Conservation (phyloP, 2,797 vertebrate genomes). For the Clamator glandarius region DNA sequence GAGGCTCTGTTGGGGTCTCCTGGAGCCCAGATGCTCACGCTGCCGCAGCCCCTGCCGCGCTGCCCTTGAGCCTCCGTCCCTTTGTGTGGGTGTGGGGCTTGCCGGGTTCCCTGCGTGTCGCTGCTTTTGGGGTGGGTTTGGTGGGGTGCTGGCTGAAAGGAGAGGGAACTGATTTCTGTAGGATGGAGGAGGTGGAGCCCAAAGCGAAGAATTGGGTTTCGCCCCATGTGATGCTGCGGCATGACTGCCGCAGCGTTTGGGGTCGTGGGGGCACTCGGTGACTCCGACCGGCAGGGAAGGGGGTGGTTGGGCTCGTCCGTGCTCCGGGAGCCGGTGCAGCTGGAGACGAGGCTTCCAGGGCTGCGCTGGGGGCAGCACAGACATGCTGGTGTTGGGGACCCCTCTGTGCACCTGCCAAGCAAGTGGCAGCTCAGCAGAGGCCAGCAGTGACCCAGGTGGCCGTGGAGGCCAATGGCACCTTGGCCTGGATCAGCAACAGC, state of each 20-base stretch:
- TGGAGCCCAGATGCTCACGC: too few relatives aligned
- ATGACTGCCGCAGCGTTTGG: accelerated
- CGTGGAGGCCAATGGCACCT: too few relatives aligned
- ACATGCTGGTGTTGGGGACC: accelerated
- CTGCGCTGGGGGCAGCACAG: accelerated
- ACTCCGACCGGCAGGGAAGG: accelerated
- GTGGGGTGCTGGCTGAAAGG: background rate
- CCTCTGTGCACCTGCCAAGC: too few relatives aligned
- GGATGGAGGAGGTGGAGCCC: background rate
- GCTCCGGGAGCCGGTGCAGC: accelerated
- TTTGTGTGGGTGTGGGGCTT: background rate
- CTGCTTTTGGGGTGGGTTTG: background rate
- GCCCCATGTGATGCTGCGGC: background rate
- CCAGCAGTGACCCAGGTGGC: too few relatives aligned
- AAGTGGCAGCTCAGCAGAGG: too few relatives aligned
- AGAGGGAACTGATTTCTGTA: background rate
- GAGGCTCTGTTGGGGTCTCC: too few relatives aligned
- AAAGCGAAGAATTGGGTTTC: background rate
- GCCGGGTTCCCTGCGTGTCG: background rate
- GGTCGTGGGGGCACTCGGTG: accelerated
- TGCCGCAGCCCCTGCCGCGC: background rate
- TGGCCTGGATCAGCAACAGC: too few relatives aligned
- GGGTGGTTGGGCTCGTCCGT: accelerated
- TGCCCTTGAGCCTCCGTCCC: background rate
- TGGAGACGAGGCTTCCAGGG: background rate